Percentiles rank a stretch among this genome's conserved stretches.
Evolutionary conservation across 2,113 vertebrate species (phyloP).

Genomic region (Telmatochromis bifrenatus): DNA sequence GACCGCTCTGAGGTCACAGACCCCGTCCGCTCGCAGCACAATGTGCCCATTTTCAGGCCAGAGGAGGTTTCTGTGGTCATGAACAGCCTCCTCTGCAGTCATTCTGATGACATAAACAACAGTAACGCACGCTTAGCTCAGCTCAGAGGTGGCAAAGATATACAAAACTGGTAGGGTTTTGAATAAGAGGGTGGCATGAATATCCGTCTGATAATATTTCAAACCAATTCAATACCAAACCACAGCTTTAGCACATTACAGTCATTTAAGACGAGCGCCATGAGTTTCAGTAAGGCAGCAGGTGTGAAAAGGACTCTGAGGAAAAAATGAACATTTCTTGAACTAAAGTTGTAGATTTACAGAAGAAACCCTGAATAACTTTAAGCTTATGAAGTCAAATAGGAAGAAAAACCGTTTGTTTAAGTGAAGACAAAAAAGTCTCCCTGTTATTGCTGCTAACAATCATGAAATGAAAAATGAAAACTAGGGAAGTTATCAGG

Average conservation of each 20-base stretch:
- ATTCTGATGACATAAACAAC: neutral
- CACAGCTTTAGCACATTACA: too few relatives aligned
- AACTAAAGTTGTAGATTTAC: neutral
- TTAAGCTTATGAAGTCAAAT: neutral
- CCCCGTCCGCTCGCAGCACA: conserved; percentile 1
- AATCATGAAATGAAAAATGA: neutral
- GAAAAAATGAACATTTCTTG: neutral
- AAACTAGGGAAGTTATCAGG: neutral
- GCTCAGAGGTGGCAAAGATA: neutral
- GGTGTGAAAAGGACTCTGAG: neutral
- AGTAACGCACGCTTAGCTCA: neutral
- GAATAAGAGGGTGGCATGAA: neutral
- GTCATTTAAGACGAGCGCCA: neutral
- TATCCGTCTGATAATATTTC: neutral
- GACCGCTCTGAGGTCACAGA: conserved; percentile 78
- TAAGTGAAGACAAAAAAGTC: neutral
- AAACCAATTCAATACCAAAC: neutral
- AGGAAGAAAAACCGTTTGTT: neutral
- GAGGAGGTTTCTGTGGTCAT: neutral
- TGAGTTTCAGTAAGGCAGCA: fast-evolving
- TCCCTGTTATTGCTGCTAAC: fast-evolving
- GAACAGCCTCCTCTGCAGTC: neutral
- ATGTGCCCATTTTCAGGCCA: conserved; percentile 24
- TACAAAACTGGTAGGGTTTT: neutral
- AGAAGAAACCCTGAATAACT: neutral